These are phyloP conservation scores for Phorcus lineatus DNA, from an alignment of 2,888 invertebrate species.

Conservation along the genomic window DNA sequence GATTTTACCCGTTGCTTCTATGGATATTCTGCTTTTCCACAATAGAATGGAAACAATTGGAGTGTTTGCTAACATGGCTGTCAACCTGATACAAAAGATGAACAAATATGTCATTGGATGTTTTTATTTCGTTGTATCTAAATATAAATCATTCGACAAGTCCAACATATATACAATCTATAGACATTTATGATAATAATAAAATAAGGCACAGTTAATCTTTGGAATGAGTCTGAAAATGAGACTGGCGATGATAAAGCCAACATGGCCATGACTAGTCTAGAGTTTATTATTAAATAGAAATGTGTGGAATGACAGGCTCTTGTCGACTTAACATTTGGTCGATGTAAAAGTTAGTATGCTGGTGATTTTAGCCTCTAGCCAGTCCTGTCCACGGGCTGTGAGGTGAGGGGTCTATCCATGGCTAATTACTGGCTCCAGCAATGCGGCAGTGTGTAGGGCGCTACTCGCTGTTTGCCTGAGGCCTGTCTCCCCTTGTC, in stretches of 20 bases:
- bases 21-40: too few relatives aligned
- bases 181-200: background rate
- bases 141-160: constrained; percentile 19
- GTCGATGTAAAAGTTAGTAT: constrained; percentile 5
- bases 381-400: constrained; percentile 7
- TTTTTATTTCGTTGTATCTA: constrained; percentile 17
- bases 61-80: too few relatives aligned
- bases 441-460: constrained; percentile 11
- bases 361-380: background rate
- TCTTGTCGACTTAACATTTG: constrained; percentile 8
- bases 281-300: constrained; percentile 18
- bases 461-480: constrained; percentile 3
- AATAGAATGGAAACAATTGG: too few relatives aligned
- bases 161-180: constrained; percentile 18
- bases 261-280: constrained; percentile 10
- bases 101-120: too few relatives aligned
- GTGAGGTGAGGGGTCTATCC: constrained; percentile 9
- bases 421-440: background rate
- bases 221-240: background rate
- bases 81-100: too few relatives aligned
- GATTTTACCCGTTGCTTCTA: too few relatives aligned
- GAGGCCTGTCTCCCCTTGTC: background rate
- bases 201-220: constrained; percentile 19
- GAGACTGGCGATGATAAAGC: background rate
- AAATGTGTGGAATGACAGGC: constrained; percentile 10